A percentile compares a stretch with the other conserved stretches of the same genome.
phyloP scores from a whole-genome alignment of 1,140 invertebrate genomes.

The Hylyphantes graminicola region DNA sequence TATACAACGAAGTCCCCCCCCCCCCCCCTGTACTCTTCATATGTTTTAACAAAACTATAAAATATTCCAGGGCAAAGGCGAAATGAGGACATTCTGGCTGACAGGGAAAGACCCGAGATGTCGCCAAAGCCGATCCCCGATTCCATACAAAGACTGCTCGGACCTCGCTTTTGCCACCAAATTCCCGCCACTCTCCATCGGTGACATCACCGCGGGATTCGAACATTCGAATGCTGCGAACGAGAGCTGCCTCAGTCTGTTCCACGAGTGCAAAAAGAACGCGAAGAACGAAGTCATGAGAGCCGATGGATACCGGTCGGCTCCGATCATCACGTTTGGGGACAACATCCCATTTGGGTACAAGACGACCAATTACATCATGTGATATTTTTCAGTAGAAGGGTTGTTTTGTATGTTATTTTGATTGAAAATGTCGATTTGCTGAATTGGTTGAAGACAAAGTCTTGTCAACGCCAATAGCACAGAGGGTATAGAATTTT shows the following conservation, averaged over 20 bases:
- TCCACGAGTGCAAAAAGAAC: slow-evolving; percentile 79
- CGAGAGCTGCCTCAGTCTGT: slow-evolving; percentile 43
- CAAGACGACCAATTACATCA: background rate
- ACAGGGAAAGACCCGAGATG: slow-evolving; percentile 73
- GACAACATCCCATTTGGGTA: background rate
- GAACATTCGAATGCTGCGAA: slow-evolving; percentile 62
- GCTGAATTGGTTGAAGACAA: too few species aligned
- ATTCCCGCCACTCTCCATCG: slow-evolving; percentile 3
- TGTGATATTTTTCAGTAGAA: background rate
- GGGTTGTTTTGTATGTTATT: too few species aligned
- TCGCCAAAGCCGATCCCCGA: background rate
- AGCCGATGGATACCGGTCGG: slow-evolving; percentile 31
- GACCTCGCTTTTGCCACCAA: too few species aligned
- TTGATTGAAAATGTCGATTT: too few species aligned
- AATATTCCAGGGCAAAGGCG: slow-evolving; percentile 80
- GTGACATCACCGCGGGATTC: slow-evolving; percentile 59
- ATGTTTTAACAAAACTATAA: too few species aligned
- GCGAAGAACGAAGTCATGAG: slow-evolving; percentile 4
- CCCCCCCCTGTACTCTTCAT: too few species aligned
- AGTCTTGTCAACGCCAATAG: too few species aligned
- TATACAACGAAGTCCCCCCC: too few species aligned
- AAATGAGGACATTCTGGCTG: slow-evolving; percentile 90
- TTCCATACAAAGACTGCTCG: background rate
- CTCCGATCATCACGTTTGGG: slow-evolving; percentile 23
- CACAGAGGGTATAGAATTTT: too few species aligned